phyloP scores from a whole-genome alignment of 1,140 invertebrate genomes.

The Lepidurus couesii region DNA sequence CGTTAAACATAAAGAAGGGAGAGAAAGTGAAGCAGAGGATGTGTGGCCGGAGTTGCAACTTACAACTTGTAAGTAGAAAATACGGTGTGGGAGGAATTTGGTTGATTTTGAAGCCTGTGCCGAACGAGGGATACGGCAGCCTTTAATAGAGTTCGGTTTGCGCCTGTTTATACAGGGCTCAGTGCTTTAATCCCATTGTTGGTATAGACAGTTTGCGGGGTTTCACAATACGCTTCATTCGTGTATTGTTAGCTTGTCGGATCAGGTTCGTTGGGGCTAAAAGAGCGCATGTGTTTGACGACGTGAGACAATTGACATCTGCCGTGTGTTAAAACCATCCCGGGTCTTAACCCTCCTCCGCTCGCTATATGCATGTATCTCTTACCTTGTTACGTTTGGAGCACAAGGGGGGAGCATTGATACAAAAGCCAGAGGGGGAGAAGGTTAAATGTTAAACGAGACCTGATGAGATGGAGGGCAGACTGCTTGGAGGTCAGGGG shows the following conservation, averaged over 20 bases:
- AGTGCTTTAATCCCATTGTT: conserved; percentile 12
- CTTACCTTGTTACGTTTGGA: neutral
- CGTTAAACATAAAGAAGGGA: too few relatives aligned
- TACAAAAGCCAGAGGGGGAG: neutral
- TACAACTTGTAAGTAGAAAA: too few relatives aligned
- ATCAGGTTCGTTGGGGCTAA: conserved; percentile 21
- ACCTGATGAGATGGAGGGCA: conserved; percentile 20
- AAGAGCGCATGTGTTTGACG: conserved; percentile 21
- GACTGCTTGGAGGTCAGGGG: conserved; percentile 16
- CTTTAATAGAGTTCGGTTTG: too few relatives aligned
- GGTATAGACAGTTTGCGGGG: neutral
- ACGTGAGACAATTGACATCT: conserved; percentile 22
- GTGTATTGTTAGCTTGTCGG: conserved; percentile 1
- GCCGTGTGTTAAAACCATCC: conserved; percentile 21
- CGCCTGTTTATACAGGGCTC: neutral
- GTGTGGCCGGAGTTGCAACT: too few relatives aligned
- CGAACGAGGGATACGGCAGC: too few relatives aligned
- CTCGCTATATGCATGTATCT: neutral
- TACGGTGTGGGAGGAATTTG: too few relatives aligned
- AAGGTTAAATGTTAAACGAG: conserved; percentile 15
- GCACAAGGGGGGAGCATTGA: neutral
- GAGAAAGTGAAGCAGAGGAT: too few relatives aligned
- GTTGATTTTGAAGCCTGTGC: too few relatives aligned
- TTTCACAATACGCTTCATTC: neutral
- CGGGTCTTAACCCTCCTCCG: neutral